These are phyloP conservation scores for Cyanistes caeruleus DNA, from an alignment of 2,113 vertebrate genomes.

Conservation along the genomic window DNA sequence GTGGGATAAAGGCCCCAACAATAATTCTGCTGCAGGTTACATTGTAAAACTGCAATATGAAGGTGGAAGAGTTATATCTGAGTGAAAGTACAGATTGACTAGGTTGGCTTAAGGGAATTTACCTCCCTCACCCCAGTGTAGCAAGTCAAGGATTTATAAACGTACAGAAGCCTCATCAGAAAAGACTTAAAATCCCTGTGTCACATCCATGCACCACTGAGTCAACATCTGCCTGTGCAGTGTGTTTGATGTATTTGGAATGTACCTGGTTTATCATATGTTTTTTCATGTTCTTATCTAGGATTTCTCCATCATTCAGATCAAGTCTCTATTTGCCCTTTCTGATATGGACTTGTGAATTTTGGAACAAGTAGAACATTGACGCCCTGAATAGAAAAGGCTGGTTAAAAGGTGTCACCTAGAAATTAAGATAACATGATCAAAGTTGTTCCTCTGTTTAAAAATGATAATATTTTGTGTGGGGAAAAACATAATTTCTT, in stretches of 20 bases:
- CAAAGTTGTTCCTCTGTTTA: neutral
- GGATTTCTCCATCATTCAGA: neutral
- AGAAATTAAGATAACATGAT: neutral
- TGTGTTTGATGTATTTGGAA: neutral
- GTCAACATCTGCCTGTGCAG: neutral
- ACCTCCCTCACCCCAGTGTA: neutral
- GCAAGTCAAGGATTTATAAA: constrained; percentile 35
- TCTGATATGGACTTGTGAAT: neutral
- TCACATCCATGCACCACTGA: neutral
- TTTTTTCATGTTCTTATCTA: neutral
- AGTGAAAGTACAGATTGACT: neutral
- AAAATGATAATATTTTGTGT: neutral
- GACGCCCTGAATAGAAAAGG: fast-evolving
- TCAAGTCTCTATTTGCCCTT: neutral
- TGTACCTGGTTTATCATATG: neutral
- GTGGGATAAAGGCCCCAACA: neutral
- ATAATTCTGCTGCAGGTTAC: neutral
- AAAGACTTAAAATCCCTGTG: neutral
- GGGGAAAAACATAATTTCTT: neutral
- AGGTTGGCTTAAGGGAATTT: constrained; percentile 3
- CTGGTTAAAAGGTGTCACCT: neutral
- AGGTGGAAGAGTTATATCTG: neutral
- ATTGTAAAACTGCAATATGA: neutral
- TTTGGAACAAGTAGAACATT: neutral
- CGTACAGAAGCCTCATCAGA: constrained; percentile 1